Evolutionary conservation across 2,888 invertebrate species (phyloP).

Genomic region (Xestia xanthographa): DNA sequence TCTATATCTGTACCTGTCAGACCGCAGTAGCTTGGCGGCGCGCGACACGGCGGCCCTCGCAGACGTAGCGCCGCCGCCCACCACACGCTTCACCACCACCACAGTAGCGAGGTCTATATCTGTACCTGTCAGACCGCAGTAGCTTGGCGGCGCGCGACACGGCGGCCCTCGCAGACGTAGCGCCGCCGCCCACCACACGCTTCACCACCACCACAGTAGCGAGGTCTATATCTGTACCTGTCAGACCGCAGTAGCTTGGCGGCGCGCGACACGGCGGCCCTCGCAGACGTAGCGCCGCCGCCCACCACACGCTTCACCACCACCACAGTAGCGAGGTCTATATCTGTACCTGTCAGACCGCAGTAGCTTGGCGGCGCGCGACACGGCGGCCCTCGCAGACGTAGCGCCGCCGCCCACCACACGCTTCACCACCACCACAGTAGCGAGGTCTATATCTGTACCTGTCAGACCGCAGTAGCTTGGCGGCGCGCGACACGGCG

Average conservation of each 20-base stretch:
- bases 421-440: slow-evolving; percentile 82
- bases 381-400: slow-evolving; percentile 82
- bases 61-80: slow-evolving; percentile 83
- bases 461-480: slow-evolving; percentile 83
- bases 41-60: slow-evolving; percentile 83
- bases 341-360: slow-evolving; percentile 83
- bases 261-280: slow-evolving; percentile 84
- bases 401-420: slow-evolving; percentile 86
- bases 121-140: slow-evolving; percentile 83
- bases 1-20: slow-evolving; percentile 77
- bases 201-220: slow-evolving; percentile 80
- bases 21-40: slow-evolving; percentile 83
- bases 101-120: too few species aligned
- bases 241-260: slow-evolving; percentile 82
- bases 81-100: slow-evolving; percentile 87
- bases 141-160: slow-evolving; percentile 84
- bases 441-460: slow-evolving; percentile 47
- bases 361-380: slow-evolving; percentile 83
- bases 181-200: slow-evolving; percentile 86
- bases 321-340: too few species aligned
- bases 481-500: slow-evolving; percentile 84
- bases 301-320: slow-evolving; percentile 87
- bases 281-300: slow-evolving; percentile 82
- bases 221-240: slow-evolving; percentile 71
- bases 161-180: slow-evolving; percentile 81